Evolutionary conservation across 2,888 invertebrate genomes (phyloP).

Genomic region (Coremacera marginata): DNA sequence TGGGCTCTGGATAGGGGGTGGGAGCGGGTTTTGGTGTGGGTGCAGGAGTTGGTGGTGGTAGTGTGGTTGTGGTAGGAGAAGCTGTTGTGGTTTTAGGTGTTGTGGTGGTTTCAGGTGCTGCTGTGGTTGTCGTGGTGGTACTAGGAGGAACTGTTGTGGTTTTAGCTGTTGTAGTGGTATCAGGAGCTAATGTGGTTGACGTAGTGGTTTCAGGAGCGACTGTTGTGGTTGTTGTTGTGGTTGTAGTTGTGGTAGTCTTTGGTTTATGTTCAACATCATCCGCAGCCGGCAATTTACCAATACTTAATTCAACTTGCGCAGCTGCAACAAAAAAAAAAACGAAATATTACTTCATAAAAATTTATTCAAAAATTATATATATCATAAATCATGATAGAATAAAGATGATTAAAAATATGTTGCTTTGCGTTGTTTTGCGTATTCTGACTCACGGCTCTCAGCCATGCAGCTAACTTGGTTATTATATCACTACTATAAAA

Average conservation of each 20-base stretch:
- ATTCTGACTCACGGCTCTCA: too few species aligned
- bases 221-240: conserved; percentile 26
- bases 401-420: too few species aligned
- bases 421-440: too few species aligned
- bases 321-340: conserved; percentile 35
- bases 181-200: conserved; percentile 35
- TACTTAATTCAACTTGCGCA: conserved; percentile 45
- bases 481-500: too few species aligned
- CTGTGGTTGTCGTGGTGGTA: conserved; percentile 43
- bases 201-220: conserved; percentile 35
- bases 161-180: conserved; percentile 43
- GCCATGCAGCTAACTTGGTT: too few species aligned
- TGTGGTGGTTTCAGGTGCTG: conserved; percentile 65
- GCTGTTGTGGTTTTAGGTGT: conserved; percentile 64
- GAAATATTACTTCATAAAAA: too few species aligned
- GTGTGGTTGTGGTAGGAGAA: conserved; percentile 57
- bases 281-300: conserved; percentile 42
- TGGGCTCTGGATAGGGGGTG: conserved; percentile 63
- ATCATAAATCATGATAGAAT: too few species aligned
- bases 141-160: conserved; percentile 41
- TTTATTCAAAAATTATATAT: too few species aligned
- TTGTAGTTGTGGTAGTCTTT: conserved; percentile 30
- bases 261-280: conserved; percentile 37
- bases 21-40: conserved; percentile 59
- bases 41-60: conserved; percentile 53